Evolutionary conservation across 64 coral and sea anemone species (phyloP).

Genomic region (Pocillopora verrucosa): DNA sequence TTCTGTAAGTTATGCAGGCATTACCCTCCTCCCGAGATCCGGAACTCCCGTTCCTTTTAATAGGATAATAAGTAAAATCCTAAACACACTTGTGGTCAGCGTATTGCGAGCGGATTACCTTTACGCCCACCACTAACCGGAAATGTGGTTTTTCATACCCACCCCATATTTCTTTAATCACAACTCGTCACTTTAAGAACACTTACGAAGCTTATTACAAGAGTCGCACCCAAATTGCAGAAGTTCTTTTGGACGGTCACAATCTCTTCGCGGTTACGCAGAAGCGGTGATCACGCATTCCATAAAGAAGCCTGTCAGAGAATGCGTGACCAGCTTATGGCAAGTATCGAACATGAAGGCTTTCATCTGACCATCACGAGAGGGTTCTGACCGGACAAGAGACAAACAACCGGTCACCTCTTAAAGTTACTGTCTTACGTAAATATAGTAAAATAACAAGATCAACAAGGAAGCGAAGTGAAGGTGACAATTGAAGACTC

Average conservation of each 20-base stretch:
- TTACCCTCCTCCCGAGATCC: not conserved
- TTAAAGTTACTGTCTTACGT: too few species aligned
- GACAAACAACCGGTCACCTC: too few species aligned
- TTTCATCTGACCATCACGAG: too few species aligned
- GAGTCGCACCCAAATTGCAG: not conserved
- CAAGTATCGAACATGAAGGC: too few species aligned
- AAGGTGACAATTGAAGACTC: too few species aligned
- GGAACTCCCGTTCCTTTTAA: not conserved
- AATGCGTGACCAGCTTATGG: too few species aligned
- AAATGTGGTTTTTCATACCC: not conserved
- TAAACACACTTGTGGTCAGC: not conserved
- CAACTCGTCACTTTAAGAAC: constrained; percentile 2
- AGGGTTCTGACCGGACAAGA: too few species aligned
- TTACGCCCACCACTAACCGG: not conserved
- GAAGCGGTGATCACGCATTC: too few species aligned
- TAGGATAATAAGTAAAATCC: not conserved
- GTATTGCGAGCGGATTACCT: not conserved
- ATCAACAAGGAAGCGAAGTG: too few species aligned
- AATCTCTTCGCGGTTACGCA: not conserved
- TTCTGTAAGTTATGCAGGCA: not conserved
- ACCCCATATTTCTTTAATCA: not conserved
- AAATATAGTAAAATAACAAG: too few species aligned
- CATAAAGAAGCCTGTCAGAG: too few species aligned
- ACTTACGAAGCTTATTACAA: not conserved
- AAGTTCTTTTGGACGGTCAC: not conserved